Percentiles rank a stretch among this genome's conserved stretches.
These are phyloP conservation scores for Cyprichromis sp. DNA, from an alignment of 2,113 vertebrate species.

Conservation along the genomic window DNA sequence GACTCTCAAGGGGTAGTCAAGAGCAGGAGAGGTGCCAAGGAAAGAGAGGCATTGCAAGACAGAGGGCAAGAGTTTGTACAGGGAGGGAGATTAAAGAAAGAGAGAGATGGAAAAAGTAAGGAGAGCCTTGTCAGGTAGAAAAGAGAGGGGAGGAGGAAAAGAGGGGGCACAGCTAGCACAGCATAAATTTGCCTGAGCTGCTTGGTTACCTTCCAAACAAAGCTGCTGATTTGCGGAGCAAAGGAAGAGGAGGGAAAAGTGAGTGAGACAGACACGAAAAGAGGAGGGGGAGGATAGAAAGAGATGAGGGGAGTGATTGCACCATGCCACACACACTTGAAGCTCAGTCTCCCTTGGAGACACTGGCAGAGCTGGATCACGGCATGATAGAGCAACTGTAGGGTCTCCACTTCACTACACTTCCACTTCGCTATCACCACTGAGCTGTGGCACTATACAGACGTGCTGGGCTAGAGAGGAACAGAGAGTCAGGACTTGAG, in stretches of 20 bases:
- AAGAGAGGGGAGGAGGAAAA: background rate
- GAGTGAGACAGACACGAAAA: slow-evolving; percentile 33
- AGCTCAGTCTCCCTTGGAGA: slow-evolving; percentile 76
- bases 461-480: slow-evolving; percentile 13
- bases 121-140: slow-evolving; percentile 42
- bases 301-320: slow-evolving; percentile 68
- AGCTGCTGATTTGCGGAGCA: slow-evolving; percentile 71
- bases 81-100: background rate
- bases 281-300: slow-evolving; percentile 40
- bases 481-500: slow-evolving; percentile 26
- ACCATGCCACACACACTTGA: slow-evolving; percentile 68
- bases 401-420: slow-evolving; percentile 42
- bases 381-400: slow-evolving; percentile 64
- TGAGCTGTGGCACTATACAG: slow-evolving; percentile 42
- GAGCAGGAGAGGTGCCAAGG: slow-evolving; percentile 44
- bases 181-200: slow-evolving; percentile 70
- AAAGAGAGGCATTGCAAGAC: background rate
- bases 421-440: slow-evolving; percentile 14
- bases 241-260: slow-evolving; percentile 55
- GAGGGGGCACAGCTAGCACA: slow-evolving; percentile 57
- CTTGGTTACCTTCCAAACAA: slow-evolving; percentile 80
- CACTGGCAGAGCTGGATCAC: slow-evolving; percentile 47
- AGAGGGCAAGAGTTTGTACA: slow-evolving; percentile 9
- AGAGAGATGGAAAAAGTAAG: background rate
- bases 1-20: slow-evolving; percentile 45